Conservation (phyloP, 2,797 vertebrate genomes). For the Ctenopoma multispine region DNA sequence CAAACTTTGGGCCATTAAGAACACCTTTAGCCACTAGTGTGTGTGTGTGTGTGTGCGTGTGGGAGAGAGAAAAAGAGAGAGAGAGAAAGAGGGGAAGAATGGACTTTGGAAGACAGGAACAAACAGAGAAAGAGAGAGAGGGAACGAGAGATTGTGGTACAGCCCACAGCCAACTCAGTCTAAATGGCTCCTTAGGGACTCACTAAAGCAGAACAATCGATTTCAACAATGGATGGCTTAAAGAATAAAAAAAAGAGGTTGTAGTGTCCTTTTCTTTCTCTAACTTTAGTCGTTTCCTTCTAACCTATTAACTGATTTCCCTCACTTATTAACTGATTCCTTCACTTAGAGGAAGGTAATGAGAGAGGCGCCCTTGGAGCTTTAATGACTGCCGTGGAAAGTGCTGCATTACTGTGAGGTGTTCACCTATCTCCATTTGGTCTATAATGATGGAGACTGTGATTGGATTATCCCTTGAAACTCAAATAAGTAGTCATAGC, state of each 20-base stretch:
- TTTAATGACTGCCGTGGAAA: constrained; percentile 38
- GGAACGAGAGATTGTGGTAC: constrained; percentile 47
- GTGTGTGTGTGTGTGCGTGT: neutral
- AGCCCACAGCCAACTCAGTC: constrained; percentile 69
- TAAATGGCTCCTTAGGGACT: constrained; percentile 81
- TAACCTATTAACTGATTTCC: constrained; percentile 64
- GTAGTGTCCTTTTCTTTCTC: constrained; percentile 55
- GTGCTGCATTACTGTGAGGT: constrained; percentile 3
- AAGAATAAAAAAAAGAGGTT: constrained; percentile 47
- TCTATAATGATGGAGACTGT: constrained; percentile 15
- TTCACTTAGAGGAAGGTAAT: constrained; percentile 56
- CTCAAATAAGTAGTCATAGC: constrained; percentile 27
- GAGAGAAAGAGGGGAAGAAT: constrained; percentile 3
- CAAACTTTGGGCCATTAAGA: constrained; percentile 68
- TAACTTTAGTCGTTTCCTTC: constrained; percentile 51
- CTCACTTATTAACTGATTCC: constrained; percentile 61
- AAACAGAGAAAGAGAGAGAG: constrained; percentile 18
- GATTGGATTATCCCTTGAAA: constrained; percentile 46
- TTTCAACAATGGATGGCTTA: constrained; percentile 76
- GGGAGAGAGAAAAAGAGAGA: neutral
- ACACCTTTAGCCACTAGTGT: constrained; percentile 53
- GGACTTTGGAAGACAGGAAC: neutral
- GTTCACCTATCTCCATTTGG: constrained; percentile 21
- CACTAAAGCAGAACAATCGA: constrained; percentile 78
- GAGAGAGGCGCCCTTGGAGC: constrained; percentile 37